These are phyloP conservation scores for Acipenser oxyrinchus DNA, from an alignment of 2,797 vertebrate genomes.

Conservation along the genomic window DNA sequence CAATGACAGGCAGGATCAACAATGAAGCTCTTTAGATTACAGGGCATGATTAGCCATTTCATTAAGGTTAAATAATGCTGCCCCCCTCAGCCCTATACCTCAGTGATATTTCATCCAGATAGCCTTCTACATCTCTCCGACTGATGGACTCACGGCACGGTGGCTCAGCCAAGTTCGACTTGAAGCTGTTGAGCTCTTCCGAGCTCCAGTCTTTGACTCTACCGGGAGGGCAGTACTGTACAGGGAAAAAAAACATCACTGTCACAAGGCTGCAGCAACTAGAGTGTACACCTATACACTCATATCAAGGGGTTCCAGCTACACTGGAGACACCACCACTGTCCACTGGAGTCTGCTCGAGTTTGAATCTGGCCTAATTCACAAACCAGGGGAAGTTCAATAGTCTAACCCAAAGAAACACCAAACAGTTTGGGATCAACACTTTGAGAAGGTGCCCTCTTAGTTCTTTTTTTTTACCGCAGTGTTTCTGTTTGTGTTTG, in stretches of 20 bases:
- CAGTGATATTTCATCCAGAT: slow-evolving; percentile 8
- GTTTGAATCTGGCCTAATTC: too few relatives aligned
- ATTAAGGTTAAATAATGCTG: too few relatives aligned
- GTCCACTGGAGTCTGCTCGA: not conserved
- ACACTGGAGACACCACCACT: not conserved
- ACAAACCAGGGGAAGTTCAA: too few relatives aligned
- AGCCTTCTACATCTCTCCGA: slow-evolving; percentile 33
- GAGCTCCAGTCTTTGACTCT: slow-evolving; percentile 22
- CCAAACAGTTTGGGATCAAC: too few relatives aligned
- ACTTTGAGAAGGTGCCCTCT: too few relatives aligned
- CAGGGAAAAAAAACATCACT: not conserved
- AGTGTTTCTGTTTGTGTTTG: too few relatives aligned
- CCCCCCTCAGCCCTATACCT: not conserved
- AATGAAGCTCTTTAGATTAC: not conserved
- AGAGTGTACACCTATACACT: not conserved
- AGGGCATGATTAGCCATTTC: too few relatives aligned
- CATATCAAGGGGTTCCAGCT: not conserved
- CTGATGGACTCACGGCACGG: slow-evolving; percentile 63
- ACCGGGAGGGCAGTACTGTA: slow-evolving; percentile 31
- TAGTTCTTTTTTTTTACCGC: too few relatives aligned
- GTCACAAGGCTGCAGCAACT: not conserved
- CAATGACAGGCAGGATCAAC: slow-evolving; percentile 5
- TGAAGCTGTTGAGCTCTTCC: slow-evolving; percentile 38
- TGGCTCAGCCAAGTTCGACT: slow-evolving; percentile 54
- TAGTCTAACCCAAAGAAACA: too few relatives aligned